Base-by-base conservation (phyloP, 2,113 vertebrate genomes). In the Sapayoa aenigma region DNA sequence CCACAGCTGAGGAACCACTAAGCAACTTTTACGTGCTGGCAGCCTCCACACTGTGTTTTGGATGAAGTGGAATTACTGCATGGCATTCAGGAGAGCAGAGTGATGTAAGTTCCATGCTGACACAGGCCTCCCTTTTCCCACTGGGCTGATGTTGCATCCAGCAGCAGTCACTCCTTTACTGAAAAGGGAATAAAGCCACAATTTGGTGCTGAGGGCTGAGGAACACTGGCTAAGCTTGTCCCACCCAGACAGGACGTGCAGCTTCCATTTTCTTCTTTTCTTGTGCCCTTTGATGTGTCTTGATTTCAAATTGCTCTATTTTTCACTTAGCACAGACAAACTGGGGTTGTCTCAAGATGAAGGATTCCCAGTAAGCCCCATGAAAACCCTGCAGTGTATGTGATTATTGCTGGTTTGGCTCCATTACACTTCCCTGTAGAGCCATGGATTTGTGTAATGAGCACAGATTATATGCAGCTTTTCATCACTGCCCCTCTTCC, bases 401-500 rank as follows among this genome's bases (percentile, higher is more conserved):
- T 37, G 83, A 49, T 37, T 20, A 14, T 31, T n/a, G 14, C 46
- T 73, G 12, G 27, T 7, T 16, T 55, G 50, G 55, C 50, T 77
- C 73, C 44, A 8, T 8, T 27, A 23, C 71, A 66, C 23, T 11
- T 66, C 97, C 97, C 97, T 98, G 97, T 97, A 98, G 97, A 97
- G 97, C 97, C 96, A 41, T 27, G 97, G 97, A 97, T 93, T 95
- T 63, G 50, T 83, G 37, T 27, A 66, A 95, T 21, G 53, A 74
- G 91, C 69, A 84, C 63, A 87, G 77, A 71, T 49, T 72, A 89
- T 47, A 76, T 41, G 74, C 94, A 97, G 88, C 73, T 47, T 97
- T 92, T 91, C 39, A 55, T 46, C 89, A 81, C 96, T 98, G 96
- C 97, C 97, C 95, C 97, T 94, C 96, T 98, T 97, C 97, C 96